Conservation (phyloP, 1,140 invertebrate species). For the Heliconius nattereri region DNA sequence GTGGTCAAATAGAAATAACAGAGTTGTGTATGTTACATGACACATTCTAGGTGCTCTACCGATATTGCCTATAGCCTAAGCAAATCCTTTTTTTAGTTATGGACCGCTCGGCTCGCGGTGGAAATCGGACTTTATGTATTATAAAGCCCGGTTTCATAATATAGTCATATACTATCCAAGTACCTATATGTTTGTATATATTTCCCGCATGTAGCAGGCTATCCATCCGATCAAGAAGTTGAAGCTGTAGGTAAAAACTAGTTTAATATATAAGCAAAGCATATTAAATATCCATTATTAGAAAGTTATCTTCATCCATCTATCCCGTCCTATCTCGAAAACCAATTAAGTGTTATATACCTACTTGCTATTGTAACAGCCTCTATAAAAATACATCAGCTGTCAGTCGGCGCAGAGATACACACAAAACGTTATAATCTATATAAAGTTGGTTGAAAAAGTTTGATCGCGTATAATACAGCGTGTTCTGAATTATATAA, state of each 20-base stretch:
- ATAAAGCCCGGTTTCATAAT: too few relatives aligned
- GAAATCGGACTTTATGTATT: too few relatives aligned
- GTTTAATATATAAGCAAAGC: not conserved
- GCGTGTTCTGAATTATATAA: constrained; percentile 27
- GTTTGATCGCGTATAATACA: constrained; percentile 34
- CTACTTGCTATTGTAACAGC: not conserved
- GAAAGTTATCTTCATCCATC: constrained; percentile 10
- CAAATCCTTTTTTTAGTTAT: too few relatives aligned
- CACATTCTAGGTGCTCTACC: too few relatives aligned
- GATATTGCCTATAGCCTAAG: too few relatives aligned
- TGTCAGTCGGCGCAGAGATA: constrained; percentile 37
- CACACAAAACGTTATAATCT: constrained; percentile 46
- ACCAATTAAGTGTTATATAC: constrained; percentile 31
- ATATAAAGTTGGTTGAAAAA: constrained; percentile 37
- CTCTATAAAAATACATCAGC: constrained; percentile 42
- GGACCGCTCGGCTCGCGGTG: too few relatives aligned
- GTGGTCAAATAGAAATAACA: too few relatives aligned
- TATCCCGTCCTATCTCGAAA: constrained; percentile 17
- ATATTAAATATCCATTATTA: constrained; percentile 13
- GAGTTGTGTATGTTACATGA: too few relatives aligned
- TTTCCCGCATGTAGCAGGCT: too few relatives aligned
- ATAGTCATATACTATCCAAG: too few relatives aligned
- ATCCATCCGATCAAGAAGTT: too few relatives aligned
- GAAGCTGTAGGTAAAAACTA: not conserved
- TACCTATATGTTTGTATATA: too few relatives aligned